Base-by-base conservation (phyloP, 2,888 invertebrate species). In the Megaustenia siamemsis region DNA sequence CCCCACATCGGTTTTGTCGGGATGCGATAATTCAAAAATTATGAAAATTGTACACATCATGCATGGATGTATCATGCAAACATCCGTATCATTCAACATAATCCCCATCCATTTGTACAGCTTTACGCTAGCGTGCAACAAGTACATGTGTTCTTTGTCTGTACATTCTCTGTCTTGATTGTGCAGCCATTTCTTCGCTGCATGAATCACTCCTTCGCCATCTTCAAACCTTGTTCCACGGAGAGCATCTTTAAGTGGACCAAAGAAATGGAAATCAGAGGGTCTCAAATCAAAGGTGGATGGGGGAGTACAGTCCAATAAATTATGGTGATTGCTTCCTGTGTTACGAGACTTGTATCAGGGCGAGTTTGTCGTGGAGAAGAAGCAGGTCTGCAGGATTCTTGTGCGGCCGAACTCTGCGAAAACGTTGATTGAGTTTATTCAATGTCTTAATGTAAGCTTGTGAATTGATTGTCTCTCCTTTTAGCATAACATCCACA, bases 161-260 rank as follows among this genome's bases (percentile, higher is more conserved):
- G n/a, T n/a, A n/a, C n/a, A n/a, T n/a, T n/a, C n/a, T 45, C 12
- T 56, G 56, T 56, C 56, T 56, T 56, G 56, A 56, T 56, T 24
- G 24, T 56, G n/a, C 24, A 56, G 56, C 56, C 56, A 56, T 56
- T 56, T 56, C 56, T 56, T 56, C 56, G 56, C 56, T 56, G 24
- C 56, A 56, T 56, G 56, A 56, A 56, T 56, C 56, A 56, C n/a
- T 56, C 56, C 56, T 56, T 56, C 56, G 24, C 24, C 56, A 56
- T 56, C 56, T 56, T 56, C 56, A 53, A 53, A 53, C 53, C 21
- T 53, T 53, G 53, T 53, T 24, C 53, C 53, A 53, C 21, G 53
- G 53, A 53, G 53, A 4, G 21, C 53, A 53, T 53, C 18, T 53
- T 53, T 53, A 53, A 53, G 21, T 53, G 53, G 53, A 53, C 53